A percentile compares a stretch with the other conserved stretches of the same genome.
Evolutionary conservation across 1,140 invertebrate species (phyloP).

Genomic region (Condylostylus longicornis): DNA sequence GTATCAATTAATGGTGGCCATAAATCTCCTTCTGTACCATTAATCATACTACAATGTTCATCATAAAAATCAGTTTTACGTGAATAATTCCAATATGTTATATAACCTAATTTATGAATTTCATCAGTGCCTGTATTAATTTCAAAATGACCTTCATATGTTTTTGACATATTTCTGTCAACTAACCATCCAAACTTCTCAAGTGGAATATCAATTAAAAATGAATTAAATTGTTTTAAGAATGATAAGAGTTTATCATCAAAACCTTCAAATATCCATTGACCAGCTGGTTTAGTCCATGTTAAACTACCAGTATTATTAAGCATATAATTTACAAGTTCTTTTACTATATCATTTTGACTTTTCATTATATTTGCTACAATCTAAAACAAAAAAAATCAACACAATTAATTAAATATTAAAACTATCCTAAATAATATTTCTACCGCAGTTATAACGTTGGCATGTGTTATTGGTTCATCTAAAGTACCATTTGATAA

Average conservation of each 20-base stretch:
- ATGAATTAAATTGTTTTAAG: conserved; percentile 36
- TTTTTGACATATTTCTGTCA: conserved; percentile 49
- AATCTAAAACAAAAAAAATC: conserved; percentile 36
- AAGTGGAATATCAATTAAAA: conserved; percentile 39
- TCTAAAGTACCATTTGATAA: conserved; percentile 53
- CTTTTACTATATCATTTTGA: conserved; percentile 27
- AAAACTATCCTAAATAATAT: conserved; percentile 5
- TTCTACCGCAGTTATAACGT: conserved; percentile 57
- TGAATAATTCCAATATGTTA: conserved; percentile 48
- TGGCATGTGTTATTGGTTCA: conserved; percentile 61
- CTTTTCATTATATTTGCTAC: conserved; percentile 40
- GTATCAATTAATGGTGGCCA: conserved; percentile 47
- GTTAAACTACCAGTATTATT: conserved; percentile 35
- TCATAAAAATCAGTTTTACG: conserved; percentile 37
- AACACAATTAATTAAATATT: conserved; percentile 13
- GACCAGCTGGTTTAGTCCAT: conserved; percentile 42
- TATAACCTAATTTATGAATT: conserved; percentile 42
- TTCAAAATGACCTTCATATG: conserved; percentile 55
- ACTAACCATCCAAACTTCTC: conserved; percentile 67
- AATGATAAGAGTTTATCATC: conserved; percentile 48
- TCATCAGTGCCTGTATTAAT: conserved; percentile 51
- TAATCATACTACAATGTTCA: conserved; percentile 45
- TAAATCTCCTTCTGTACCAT: conserved; percentile 56
- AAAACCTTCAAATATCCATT: conserved; percentile 60
- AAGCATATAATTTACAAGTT: conserved; percentile 38